A percentile compares a stretch with the other conserved stretches of the same genome.
phyloP scores from a whole-genome alignment of 2,797 vertebrate species.

The Sebastolobus altivelis region DNA sequence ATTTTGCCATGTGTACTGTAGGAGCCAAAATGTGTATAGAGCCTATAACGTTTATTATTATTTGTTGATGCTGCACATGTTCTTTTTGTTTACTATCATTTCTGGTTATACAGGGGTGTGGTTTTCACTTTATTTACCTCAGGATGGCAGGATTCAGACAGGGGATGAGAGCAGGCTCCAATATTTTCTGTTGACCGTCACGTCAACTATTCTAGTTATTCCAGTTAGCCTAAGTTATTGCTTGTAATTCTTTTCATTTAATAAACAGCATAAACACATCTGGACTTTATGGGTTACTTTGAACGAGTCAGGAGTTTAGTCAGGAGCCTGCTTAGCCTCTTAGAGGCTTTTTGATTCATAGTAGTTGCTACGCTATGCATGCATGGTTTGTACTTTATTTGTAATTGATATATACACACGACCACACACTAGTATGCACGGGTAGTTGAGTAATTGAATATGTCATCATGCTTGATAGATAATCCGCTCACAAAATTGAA shows the following conservation, averaged over 20 bases:
- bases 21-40: neutral
- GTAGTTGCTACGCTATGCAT: neutral
- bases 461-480: slow-evolving; percentile 14
- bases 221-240: neutral
- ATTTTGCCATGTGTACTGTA: neutral
- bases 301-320: neutral
- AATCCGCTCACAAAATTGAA: slow-evolving; percentile 33
- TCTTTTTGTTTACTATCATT: no score
- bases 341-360: neutral
- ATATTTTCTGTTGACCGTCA: neutral
- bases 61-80: neutral
- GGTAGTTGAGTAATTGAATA: slow-evolving; percentile 7
- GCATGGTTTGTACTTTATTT: neutral
- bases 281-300: neutral
- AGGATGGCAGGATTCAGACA: neutral
- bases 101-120: no score
- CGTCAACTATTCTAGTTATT: neutral
- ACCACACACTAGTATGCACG: neutral
- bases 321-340: neutral
- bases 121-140: neutral
- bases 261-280: neutral
- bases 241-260: neutral
- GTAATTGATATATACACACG: neutral
- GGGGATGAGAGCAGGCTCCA: neutral
- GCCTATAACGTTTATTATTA: neutral